phyloP scores from a whole-genome alignment of 2,113 vertebrate species.

The Hydropotes inermis region DNA sequence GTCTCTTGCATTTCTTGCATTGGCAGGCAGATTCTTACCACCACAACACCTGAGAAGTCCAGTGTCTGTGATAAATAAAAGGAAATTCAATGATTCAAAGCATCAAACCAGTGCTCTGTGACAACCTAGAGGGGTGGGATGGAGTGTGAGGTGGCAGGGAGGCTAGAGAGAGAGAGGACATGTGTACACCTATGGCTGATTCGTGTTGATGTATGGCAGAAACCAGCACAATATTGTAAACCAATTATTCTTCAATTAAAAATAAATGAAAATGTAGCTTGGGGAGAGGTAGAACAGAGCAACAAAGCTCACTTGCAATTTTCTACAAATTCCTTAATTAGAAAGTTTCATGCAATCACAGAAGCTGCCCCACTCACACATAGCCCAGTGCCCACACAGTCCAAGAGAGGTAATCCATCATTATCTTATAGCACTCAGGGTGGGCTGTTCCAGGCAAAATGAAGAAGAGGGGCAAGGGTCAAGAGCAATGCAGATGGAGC shows the following conservation, averaged over 20 bases:
- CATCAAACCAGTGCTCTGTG: neutral
- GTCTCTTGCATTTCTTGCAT: neutral
- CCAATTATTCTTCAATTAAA: neutral
- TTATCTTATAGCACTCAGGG: neutral
- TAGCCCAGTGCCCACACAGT: neutral
- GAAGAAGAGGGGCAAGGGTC: neutral
- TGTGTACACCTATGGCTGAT: neutral
- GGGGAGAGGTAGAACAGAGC: neutral
- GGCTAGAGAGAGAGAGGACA: neutral
- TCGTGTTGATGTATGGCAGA: neutral
- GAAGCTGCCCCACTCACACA: neutral
- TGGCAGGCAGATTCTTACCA: neutral
- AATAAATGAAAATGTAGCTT: neutral
- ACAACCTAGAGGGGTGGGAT: neutral
- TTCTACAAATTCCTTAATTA: neutral
- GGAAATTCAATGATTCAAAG: neutral
- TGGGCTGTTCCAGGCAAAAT: neutral
- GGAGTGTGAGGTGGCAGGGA: neutral
- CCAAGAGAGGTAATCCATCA: neutral
- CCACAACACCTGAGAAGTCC: neutral
- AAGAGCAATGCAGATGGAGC: neutral
- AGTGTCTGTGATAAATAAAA: neutral
- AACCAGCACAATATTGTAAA: neutral
- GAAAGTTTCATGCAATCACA: neutral
- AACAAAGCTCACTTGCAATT: neutral